Evolutionary conservation across 2,113 vertebrate species (phyloP).

Genomic region (Apaloderma vittatum): DNA sequence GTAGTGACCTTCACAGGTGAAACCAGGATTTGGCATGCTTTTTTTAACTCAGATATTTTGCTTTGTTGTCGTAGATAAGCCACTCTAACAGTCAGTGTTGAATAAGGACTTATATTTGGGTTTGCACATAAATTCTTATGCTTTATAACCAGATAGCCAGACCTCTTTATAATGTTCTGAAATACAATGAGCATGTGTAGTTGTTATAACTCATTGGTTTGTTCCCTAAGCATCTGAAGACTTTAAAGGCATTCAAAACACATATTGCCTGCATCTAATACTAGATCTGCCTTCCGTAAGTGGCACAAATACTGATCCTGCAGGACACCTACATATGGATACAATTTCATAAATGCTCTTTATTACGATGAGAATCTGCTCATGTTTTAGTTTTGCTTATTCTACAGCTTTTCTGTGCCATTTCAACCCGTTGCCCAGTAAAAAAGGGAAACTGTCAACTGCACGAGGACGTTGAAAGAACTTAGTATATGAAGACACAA

Average conservation of each 20-base stretch:
- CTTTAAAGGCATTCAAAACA: neutral
- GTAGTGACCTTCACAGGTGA: neutral
- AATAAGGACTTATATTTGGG: neutral
- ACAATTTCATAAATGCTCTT: neutral
- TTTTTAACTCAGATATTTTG: neutral
- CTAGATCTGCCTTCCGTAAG: neutral
- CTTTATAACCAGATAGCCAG: neutral
- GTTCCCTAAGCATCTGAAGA: neutral
- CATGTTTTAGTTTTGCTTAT: neutral
- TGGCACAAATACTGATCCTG: neutral
- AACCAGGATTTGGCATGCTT: neutral
- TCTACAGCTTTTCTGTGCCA: neutral
- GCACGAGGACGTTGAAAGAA: neutral
- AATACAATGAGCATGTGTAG: neutral
- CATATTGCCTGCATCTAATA: neutral
- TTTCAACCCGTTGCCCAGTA: neutral
- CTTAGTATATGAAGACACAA: neutral
- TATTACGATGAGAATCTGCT: neutral
- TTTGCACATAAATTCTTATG: neutral
- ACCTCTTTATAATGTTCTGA: neutral
- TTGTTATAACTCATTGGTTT: neutral
- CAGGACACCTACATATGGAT: neutral
- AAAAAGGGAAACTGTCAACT: neutral
- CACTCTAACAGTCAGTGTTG: neutral
- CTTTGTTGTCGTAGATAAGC: neutral